Evolutionary conservation across 2,888 invertebrate genomes (phyloP).

Genomic region (Epinotia ramella): DNA sequence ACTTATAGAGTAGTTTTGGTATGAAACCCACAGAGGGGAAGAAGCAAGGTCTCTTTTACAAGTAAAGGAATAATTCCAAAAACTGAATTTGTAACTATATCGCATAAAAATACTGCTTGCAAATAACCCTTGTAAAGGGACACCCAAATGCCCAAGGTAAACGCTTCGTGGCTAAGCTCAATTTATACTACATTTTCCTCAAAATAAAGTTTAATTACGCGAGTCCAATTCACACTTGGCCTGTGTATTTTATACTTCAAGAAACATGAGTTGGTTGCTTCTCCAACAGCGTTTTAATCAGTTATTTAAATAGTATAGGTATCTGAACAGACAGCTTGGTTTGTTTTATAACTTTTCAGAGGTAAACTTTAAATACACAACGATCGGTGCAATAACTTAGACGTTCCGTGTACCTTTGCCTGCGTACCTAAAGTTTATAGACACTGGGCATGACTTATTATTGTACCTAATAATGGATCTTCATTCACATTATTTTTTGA

Average conservation of each 20-base stretch:
- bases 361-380: slow-evolving; percentile 37
- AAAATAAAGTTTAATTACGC: too few species aligned
- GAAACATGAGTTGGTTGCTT: not conserved
- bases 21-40: too few species aligned
- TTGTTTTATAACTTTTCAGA: slow-evolving; percentile 4
- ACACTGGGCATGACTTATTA: not conserved
- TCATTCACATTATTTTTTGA: not conserved
- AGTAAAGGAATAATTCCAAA: too few species aligned
- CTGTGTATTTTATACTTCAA: not conserved
- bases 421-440: slow-evolving; percentile 9
- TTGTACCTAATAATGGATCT: not conserved
- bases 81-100: too few species aligned
- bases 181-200: too few species aligned
- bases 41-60: too few species aligned
- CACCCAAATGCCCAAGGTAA: too few species aligned
- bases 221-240: too few species aligned
- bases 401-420: slow-evolving; percentile 15
- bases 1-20: too few species aligned
- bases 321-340: not conserved
- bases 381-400: not conserved
- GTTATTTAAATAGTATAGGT: not conserved
- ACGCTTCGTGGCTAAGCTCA: too few species aligned
- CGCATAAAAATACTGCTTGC: too few species aligned
- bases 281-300: not conserved
- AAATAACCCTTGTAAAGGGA: too few species aligned